These are phyloP conservation scores for Meleagris gallopavo DNA, from an alignment of 2,113 vertebrate genomes.

Conservation along the genomic window DNA sequence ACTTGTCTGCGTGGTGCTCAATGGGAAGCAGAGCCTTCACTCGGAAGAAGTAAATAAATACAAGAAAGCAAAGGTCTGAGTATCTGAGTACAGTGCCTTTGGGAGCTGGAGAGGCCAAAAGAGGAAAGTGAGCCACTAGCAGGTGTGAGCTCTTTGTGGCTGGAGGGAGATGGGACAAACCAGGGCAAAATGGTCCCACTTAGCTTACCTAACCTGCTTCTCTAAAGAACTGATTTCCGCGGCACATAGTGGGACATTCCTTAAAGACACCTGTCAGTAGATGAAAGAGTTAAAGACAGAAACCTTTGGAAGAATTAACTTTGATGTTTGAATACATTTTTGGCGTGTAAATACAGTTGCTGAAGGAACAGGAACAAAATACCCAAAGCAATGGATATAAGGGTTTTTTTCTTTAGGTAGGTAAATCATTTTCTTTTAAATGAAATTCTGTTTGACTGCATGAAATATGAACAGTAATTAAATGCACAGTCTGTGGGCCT, in stretches of 20 bases:
- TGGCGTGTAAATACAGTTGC: conserved; percentile 23
- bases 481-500: conserved; percentile 87
- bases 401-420: conserved; percentile 61
- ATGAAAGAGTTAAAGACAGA: conserved; percentile 70
- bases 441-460: conserved; percentile 83
- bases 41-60: conserved; percentile 52
- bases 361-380: conserved; percentile 18
- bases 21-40: conserved; percentile 30
- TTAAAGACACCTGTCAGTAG: conserved; percentile 15
- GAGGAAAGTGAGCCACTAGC: not conserved
- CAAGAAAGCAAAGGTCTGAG: conserved; percentile 11
- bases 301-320: conserved; percentile 66
- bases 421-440: conserved; percentile 84
- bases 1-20: not conserved
- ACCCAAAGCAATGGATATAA: not conserved
- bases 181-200: conserved; percentile 37
- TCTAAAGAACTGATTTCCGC: conserved; percentile 24
- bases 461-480: conserved; percentile 91
- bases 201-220: conserved; percentile 57
- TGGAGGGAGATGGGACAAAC: not conserved
- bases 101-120: not conserved
- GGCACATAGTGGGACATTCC: not conserved
- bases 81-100: not conserved
- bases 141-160: not conserved
- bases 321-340: conserved; percentile 55